These are phyloP conservation scores for Rallus limicola DNA, from an alignment of 2,113 vertebrate species.

Conservation along the genomic window DNA sequence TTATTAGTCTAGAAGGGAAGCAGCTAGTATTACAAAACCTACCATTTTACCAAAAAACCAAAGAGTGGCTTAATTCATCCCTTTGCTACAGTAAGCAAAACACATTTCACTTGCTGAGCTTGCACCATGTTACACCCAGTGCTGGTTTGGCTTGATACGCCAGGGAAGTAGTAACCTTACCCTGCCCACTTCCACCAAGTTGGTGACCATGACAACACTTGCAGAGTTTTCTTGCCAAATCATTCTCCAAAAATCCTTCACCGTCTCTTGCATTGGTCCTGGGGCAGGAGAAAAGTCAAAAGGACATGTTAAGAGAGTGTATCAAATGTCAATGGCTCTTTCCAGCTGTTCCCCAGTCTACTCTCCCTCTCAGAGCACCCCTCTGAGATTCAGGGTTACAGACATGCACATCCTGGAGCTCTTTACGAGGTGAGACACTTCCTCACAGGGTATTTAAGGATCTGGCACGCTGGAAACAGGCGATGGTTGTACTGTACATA, in stretches of 20 bases:
- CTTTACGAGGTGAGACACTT: neutral
- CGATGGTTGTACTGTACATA: neutral
- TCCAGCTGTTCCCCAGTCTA: neutral
- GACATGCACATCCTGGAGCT: neutral
- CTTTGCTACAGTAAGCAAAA: neutral
- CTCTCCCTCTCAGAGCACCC: neutral
- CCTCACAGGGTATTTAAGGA: neutral
- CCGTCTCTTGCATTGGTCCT: constrained; percentile 98
- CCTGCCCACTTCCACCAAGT: constrained; percentile 98
- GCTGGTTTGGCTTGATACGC: neutral
- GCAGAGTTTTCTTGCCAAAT: constrained; percentile 98
- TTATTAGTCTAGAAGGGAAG: neutral
- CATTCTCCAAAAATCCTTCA: constrained; percentile 99
- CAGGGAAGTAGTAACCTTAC: constrained; percentile 74
- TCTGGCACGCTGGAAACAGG: neutral
- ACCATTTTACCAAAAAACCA: neutral
- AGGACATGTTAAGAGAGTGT: neutral
- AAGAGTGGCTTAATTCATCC: neutral
- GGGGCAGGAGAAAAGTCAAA: constrained; percentile 26
- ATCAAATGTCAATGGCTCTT: neutral
- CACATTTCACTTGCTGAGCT: neutral
- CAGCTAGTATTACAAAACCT: neutral
- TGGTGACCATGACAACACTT: constrained; percentile 99
- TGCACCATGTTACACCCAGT: accelerated
- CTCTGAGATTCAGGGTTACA: neutral